Evolutionary conservation across 2,888 invertebrate genomes (phyloP), one percentile per base, ranked within the genome.

Genomic region (Diabrotica balteata): DNA sequence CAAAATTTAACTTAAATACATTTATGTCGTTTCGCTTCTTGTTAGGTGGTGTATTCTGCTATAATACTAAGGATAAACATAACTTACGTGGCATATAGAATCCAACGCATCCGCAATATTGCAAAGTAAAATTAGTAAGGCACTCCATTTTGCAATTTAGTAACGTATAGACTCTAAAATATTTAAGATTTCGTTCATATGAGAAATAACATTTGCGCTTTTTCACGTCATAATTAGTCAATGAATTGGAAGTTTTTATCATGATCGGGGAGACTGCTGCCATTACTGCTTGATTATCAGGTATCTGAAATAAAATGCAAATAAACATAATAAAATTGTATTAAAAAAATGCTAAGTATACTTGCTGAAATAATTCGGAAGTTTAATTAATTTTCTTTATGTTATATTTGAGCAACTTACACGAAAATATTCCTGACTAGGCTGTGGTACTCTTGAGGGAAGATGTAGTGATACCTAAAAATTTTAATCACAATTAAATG

Each of bases 81-180:
- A 10, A 72, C 78, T 80, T 78, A 84, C 85, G 77, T 52, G 90
- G 90, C 89, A 91, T 89, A 59, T 89, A 89, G 75, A 90, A 90
- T 77, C 88, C 87, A 8, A 79, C 78, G 64, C 81, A 81, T 46
- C 76, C 77, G 64, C 81, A 81, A 7, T 60, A 80, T 5, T 82
- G 78, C 58, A 86, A 79, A 0, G 91, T 91, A 72, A 87, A 90
- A 81, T 91, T 91, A 1, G 90, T 86, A 63, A 90, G 80, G 73
- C 91, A 91, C 80, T 91, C 91, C 79, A 90, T 84, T 77, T 90
- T 88, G 77, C 91, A 91, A 79, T 90, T 91, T 63, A 87, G 85
- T 80, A 90, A 90, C 0, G 91, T 90, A 81, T 91, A 91, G 49
- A 88, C 85, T 81, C 88, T 88, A 79, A 89, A 91, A 79, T 86